Evolutionary conservation across 2,888 invertebrate species (phyloP), one percentile per base, ranked within the genome.

Genomic region (Cotesia congregata): DNA sequence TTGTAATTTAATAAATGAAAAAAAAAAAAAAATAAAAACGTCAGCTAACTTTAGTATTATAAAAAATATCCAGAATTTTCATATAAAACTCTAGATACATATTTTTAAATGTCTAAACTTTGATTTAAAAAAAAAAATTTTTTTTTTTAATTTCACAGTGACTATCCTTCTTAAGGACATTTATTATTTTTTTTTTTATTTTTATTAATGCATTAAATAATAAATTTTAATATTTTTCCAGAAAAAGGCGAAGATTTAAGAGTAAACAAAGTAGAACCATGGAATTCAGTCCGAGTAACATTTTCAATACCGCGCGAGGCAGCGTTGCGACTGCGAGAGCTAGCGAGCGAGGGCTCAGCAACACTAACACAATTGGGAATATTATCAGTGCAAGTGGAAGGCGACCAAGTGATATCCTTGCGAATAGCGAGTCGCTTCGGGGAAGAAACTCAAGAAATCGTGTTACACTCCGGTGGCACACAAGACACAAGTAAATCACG

Each of bases 201-300:
- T 30, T 30, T 30, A 3, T 3, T 0, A 30, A 30, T 30, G 9
- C n/a, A 41, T 41, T 71, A 17, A 38, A 7, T 17, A 41, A n/a
- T 12, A 6, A 72, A 17, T 39, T 65, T 69, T 7, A 76, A 67
- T 61, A 9, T 20, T 41, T 80, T 83, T 83, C 41, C 82, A 90
- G 91, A 90, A 82, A 90, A 89, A 81, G 89, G 91, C 82, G 91
- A 91, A 83, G 91, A 91, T 85, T 90, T 94, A 85, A 91, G 92
- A 88, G 92, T 95, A 83, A 92, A 93, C 88, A 95, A 95, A 90
- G 94, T 97, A 92, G 98, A 98, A 93, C 98, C 98, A 93, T 98
- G 97, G 97, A 97, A 98, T 92, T 97, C 97, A 86, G 98, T 98
- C 86, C 95, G 97, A 91, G 97, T 98, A 90, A 98, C 98, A 91